Evolutionary conservation across 2,113 vertebrate genomes (phyloP).

Genomic region (Tetrao urogallus): DNA sequence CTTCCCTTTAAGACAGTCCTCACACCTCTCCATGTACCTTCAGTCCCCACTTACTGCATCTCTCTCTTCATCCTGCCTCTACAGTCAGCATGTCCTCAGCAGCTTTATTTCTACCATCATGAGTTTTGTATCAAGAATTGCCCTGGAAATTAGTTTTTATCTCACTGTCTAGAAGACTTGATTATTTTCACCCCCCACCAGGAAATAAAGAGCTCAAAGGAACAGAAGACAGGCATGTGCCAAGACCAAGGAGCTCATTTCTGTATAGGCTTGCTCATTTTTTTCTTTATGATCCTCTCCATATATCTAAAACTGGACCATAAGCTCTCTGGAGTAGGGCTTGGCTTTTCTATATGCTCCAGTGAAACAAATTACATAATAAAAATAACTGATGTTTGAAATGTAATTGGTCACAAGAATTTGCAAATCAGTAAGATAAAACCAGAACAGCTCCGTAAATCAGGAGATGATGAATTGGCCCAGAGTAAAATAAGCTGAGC

Average conservation of each 20-base stretch:
- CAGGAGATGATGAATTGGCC: slow-evolving; percentile 14
- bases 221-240: background rate
- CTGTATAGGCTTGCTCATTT: background rate
- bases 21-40: background rate
- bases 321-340: background rate
- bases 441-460: slow-evolving; percentile 50
- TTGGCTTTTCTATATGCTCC: background rate
- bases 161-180: background rate
- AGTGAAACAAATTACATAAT: slow-evolving; percentile 48
- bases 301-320: background rate
- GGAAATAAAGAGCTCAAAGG: background rate
- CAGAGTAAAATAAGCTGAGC: background rate
- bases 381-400: slow-evolving; percentile 68
- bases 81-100: background rate
- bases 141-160: slow-evolving; percentile 15
- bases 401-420: slow-evolving; percentile 64
- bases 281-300: background rate
- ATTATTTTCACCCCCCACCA: background rate
- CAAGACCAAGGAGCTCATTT: background rate
- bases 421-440: slow-evolving; percentile 64
- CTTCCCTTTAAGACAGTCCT: background rate
- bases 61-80: background rate
- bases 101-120: background rate
- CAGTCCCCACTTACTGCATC: background rate
- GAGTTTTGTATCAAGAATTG: background rate